Evolutionary conservation across 2,113 vertebrate genomes (phyloP).

Genomic region (Amazona guildingii): DNA sequence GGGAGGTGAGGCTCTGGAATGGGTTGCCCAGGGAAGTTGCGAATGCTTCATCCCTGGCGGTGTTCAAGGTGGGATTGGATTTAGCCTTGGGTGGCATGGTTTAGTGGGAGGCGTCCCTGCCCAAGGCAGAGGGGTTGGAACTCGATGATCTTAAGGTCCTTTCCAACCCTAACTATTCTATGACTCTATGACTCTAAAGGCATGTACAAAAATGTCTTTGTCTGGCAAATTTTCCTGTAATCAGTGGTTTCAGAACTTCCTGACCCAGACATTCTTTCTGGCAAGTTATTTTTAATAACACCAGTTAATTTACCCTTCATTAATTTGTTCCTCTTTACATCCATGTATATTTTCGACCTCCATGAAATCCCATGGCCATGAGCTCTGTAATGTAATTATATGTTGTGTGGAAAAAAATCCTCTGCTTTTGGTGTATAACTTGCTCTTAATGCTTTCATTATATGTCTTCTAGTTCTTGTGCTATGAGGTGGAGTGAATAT

Average conservation of each 20-base stretch:
- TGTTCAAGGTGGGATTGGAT: too few species aligned
- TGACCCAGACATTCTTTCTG: neutral
- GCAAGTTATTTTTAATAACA: neutral
- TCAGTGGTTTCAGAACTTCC: constrained; percentile 2
- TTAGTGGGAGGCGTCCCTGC: too few species aligned
- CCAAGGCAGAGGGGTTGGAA: too few species aligned
- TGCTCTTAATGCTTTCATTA: constrained; percentile 22
- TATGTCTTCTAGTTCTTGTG: neutral
- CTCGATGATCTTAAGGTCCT: too few species aligned
- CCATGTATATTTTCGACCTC: constrained; percentile 17
- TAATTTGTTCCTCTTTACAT: constrained; percentile 8
- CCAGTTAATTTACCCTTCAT: neutral
- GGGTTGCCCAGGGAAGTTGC: too few species aligned
- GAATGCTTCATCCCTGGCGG: too few species aligned
- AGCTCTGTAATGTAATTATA: constrained; percentile 1
- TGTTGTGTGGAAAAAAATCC: neutral
- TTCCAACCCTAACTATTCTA: too few species aligned
- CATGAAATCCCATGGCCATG: constrained; percentile 13
- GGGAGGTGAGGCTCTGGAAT: too few species aligned
- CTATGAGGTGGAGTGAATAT: neutral
- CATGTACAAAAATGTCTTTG: neutral
- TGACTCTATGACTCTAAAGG: neutral
- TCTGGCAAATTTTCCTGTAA: constrained; percentile 7
- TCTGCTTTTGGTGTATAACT: neutral
- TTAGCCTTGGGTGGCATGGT: too few species aligned